Conservation (phyloP, 2,888 invertebrate species). For the Acanthosepion esculentum region DNA sequence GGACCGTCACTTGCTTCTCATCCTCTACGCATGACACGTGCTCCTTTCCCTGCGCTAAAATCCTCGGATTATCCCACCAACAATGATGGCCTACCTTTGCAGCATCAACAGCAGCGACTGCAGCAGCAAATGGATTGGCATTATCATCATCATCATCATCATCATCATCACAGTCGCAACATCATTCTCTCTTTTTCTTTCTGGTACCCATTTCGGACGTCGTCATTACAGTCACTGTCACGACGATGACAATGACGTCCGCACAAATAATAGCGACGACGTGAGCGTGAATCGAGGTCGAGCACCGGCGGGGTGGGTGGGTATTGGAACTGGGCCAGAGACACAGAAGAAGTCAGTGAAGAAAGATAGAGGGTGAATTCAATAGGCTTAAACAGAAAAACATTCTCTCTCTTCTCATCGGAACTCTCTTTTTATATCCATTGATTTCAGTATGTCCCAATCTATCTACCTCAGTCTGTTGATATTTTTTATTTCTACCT, state of each 20-base stretch:
- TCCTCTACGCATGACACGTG: constrained; percentile 20
- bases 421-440: too few relatives aligned
- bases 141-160: background rate
- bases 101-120: background rate
- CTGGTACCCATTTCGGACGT: background rate
- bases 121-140: background rate
- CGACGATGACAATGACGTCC: background rate
- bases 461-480: too few relatives aligned
- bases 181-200: background rate
- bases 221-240: background rate
- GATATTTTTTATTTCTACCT: background rate
- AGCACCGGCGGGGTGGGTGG: background rate
- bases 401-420: too few relatives aligned
- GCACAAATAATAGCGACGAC: background rate
- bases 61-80: background rate
- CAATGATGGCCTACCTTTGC: background rate
- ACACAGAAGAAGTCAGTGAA: background rate
- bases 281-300: background rate
- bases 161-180: background rate
- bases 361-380: background rate
- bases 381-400: background rate
- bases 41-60: constrained; percentile 1
- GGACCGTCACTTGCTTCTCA: background rate
- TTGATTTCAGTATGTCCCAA: too few relatives aligned
- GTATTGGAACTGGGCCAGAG: background rate